Evolutionary conservation across 2,797 vertebrate genomes (phyloP).

Genomic region (Tragopan temminckii): DNA sequence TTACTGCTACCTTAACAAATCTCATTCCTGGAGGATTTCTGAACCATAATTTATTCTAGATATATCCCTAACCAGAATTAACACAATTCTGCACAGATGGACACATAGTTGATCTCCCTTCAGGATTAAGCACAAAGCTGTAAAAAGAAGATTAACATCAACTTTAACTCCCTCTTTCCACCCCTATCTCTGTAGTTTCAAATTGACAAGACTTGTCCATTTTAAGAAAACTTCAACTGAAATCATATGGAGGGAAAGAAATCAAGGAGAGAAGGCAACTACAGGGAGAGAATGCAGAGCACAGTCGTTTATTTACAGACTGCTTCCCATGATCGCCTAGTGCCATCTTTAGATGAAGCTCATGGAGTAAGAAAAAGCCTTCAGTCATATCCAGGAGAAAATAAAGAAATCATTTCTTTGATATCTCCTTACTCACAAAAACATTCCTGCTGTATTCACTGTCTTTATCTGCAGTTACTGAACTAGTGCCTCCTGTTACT

Average conservation of each 20-base stretch:
- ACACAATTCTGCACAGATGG: background rate
- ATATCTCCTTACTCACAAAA: background rate
- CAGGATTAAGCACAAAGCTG: background rate
- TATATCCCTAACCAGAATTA: background rate
- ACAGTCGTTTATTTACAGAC: background rate
- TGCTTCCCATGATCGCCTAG: slow-evolving; percentile 21
- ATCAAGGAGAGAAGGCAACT: background rate
- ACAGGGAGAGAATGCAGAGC: background rate
- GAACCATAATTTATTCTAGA: background rate
- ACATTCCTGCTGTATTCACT: background rate
- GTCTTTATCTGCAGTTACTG: background rate
- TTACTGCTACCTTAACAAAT: background rate
- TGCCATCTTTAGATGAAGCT: slow-evolving; percentile 46
- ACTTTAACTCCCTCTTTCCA: background rate
- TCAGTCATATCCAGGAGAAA: background rate
- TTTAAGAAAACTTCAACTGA: background rate
- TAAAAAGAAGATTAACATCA: background rate
- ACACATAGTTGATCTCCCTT: background rate
- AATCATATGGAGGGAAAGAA: background rate
- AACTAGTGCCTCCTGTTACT: background rate
- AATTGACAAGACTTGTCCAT: background rate
- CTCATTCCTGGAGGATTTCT: background rate
- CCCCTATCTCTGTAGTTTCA: background rate
- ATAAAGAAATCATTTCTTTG: background rate
- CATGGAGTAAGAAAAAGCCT: background rate